Evolutionary conservation across 2,797 vertebrate species (phyloP).

Genomic region (Scyliorhinus canicula): DNA sequence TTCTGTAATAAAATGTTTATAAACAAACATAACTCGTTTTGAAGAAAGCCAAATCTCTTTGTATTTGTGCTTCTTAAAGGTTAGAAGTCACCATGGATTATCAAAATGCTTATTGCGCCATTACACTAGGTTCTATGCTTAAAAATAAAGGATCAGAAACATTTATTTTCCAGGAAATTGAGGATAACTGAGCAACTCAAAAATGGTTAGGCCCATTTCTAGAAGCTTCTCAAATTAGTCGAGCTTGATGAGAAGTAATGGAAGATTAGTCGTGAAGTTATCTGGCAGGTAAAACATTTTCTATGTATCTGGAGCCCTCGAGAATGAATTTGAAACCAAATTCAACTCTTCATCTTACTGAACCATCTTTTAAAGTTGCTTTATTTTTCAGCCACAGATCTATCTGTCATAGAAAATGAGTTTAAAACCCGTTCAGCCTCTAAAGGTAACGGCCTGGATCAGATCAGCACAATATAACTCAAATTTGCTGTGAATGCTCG

Average conservation of each 20-base stretch:
- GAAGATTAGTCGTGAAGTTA: background rate
- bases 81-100: background rate
- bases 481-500: constrained; percentile 6
- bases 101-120: background rate
- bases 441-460: constrained; percentile 26
- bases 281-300: background rate
- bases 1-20: background rate
- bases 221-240: background rate
- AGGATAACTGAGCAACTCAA: background rate
- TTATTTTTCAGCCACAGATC: constrained; percentile 11
- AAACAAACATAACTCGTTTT: constrained; percentile 19
- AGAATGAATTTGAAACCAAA: constrained; percentile 13
- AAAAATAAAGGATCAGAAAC: background rate
- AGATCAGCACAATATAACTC: constrained; percentile 33
- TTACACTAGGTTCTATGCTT: background rate
- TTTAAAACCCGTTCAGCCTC: constrained; percentile 25
- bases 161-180: background rate
- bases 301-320: background rate
- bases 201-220: background rate
- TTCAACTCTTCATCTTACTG: background rate
- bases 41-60: background rate
- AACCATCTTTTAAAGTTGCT: background rate
- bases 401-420: constrained; percentile 28
- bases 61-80: background rate
- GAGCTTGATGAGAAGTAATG: background rate